These are phyloP conservation scores for Hippocampus guttulatus DNA, from an alignment of 2,113 vertebrate species.

Conservation along the genomic window DNA sequence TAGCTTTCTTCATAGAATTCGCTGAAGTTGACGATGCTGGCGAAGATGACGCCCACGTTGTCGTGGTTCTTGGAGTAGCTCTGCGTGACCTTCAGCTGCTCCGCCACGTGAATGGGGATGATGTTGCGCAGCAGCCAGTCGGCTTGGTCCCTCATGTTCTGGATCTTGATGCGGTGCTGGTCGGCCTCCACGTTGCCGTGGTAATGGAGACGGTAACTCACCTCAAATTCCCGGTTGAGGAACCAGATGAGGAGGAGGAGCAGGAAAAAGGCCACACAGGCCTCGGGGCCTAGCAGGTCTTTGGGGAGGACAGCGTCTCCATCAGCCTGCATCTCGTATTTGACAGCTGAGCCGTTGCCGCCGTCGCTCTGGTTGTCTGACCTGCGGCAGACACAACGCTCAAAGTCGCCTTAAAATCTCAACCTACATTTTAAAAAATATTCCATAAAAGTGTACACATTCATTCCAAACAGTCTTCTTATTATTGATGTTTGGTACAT, in stretches of 20 bases:
- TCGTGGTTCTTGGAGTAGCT: conserved; percentile 99
- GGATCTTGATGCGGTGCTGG: conserved; percentile 95
- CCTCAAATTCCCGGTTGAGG: conserved; percentile 94
- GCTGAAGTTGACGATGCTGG: conserved; percentile 97
- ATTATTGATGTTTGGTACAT: too few relatives aligned
- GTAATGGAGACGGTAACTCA: conserved; percentile 96
- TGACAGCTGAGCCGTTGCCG: conserved; percentile 37
- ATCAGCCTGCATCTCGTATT: conserved; percentile 76
- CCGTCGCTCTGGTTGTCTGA: conserved; percentile 26
- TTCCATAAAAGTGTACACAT: not conserved
- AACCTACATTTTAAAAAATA: not conserved
- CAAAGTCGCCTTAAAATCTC: not conserved
- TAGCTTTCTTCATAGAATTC: conserved; percentile 99
- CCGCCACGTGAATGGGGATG: conserved; percentile 94
- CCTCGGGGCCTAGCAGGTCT: conserved; percentile 78
- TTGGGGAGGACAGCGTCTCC: conserved; percentile 38
- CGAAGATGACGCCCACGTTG: conserved; percentile 92
- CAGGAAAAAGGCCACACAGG: conserved; percentile 83
- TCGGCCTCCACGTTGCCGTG: conserved; percentile 94
- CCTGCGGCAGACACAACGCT: conserved; percentile 28
- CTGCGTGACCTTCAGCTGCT: conserved; percentile 96
- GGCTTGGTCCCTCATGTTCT: conserved; percentile 96
- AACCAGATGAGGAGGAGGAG: conserved; percentile 95
- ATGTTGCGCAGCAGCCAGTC: conserved; percentile 97
- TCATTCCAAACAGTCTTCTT: too few relatives aligned